phyloP scores from a whole-genome alignment of 2,888 invertebrate species.

The Epiblema foenella region DNA sequence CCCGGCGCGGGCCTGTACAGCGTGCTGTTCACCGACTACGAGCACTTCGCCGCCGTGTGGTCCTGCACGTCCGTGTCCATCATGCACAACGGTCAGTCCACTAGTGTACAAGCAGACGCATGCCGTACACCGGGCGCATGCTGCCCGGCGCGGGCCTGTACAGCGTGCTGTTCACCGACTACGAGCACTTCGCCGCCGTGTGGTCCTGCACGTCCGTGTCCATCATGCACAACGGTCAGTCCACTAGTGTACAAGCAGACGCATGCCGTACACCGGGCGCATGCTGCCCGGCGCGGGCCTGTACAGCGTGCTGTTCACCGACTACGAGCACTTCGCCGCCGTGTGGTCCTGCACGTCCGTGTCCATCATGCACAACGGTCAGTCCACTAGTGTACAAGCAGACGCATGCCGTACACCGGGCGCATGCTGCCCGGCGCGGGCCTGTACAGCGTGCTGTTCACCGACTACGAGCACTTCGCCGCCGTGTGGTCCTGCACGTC shows the following conservation, averaged over 20 bases:
- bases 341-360: slow-evolving; percentile 85
- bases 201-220: slow-evolving; percentile 83
- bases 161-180: slow-evolving; percentile 81
- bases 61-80: slow-evolving; percentile 75
- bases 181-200: slow-evolving; percentile 85
- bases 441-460: slow-evolving; percentile 65
- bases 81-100: slow-evolving; percentile 40
- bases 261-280: neutral
- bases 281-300: neutral
- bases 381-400: slow-evolving; percentile 21
- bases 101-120: neutral
- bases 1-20: neutral
- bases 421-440: slow-evolving; percentile 1
- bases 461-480: slow-evolving; percentile 86
- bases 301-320: slow-evolving; percentile 73
- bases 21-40: slow-evolving; percentile 84
- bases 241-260: neutral
- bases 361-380: slow-evolving; percentile 30
- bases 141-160: neutral
- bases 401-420: neutral
- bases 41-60: slow-evolving; percentile 86
- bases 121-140: neutral
- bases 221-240: slow-evolving; percentile 40
- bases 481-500: slow-evolving; percentile 86
- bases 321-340: slow-evolving; percentile 86